Evolutionary conservation across 2,113 vertebrate genomes (phyloP).

Genomic region (Gymnobelideus leadbeateri): DNA sequence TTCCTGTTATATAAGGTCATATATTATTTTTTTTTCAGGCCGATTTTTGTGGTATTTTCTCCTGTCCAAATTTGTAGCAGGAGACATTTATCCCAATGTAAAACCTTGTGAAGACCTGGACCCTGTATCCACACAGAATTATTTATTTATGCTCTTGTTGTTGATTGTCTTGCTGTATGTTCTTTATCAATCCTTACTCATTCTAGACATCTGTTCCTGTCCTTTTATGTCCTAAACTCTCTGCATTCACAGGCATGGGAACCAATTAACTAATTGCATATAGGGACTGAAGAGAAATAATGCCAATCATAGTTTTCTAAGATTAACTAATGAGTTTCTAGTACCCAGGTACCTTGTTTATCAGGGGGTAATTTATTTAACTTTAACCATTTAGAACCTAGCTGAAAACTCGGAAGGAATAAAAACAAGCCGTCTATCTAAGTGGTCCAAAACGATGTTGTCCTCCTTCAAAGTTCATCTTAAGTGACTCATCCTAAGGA

Average conservation of each 20-base stretch:
- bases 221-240: neutral
- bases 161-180: neutral
- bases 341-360: neutral
- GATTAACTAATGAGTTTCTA: neutral
- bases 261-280: neutral
- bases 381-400: neutral
- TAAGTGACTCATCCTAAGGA: neutral
- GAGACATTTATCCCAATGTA: neutral
- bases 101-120: neutral
- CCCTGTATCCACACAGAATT: neutral
- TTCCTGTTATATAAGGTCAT: neutral
- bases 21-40: neutral
- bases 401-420: neutral
- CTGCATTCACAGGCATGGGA: neutral
- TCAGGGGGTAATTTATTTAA: neutral
- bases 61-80: neutral
- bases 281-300: neutral
- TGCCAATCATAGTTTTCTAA: neutral
- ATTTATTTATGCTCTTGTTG: neutral
- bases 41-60: neutral
- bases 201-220: neutral
- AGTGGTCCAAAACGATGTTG: neutral
- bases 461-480: neutral
- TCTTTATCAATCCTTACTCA: neutral
- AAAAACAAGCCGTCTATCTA: neutral